Base-by-base conservation (phyloP, 2,113 vertebrate genomes). In the Strigops habroptila region DNA sequence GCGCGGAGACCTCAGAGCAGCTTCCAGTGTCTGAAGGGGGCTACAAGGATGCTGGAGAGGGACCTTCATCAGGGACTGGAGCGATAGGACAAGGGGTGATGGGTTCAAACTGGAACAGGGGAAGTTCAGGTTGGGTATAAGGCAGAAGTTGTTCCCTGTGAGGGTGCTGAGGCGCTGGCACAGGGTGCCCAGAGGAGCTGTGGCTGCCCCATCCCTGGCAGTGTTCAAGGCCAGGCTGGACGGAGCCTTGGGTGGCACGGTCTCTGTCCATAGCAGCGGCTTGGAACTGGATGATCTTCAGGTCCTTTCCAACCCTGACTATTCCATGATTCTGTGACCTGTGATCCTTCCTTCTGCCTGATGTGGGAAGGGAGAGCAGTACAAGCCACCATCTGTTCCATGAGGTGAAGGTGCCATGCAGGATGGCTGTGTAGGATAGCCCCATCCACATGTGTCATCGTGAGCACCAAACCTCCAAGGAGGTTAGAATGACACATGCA, bases 381-480 rank as follows among this genome's bases (percentile, higher is more conserved):
- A 9, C 4, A 10, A 5, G 21, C 28, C 12, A 4, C 46, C 44
- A 7, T 53, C 53, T 43, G 55, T 2, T 70, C 6, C 43, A 0
- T 15, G 37, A 17, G 25, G 3, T 8, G 1, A 3, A 11, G 49
- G 69, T n/a, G 39, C 53, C 7, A 8, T 2, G 11, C 24, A 7
- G 82, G 81, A 8, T n/a, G 53, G 7, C 41, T 39, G 85, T 41
- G 74, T 7, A 19, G 28, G 16, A 12, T 4, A 46, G 18, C 6
- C 67, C 25, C 63, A 30, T 39, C 75, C 60, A 0, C 75, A 49
- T 18, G 1, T 49, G 82, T 33, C 5, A 18, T 23, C 21, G 1
- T 59, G 35, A 88, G 67, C 60, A 73, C 68, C 85, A 31, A 1
- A 15, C 49, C 48, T 67, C 71, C 31, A 1, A 53, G 79, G 60